Conservation (phyloP, 37 sponge, comb jelly and placozoan species). For the Aplysina aerophoba region DNA sequence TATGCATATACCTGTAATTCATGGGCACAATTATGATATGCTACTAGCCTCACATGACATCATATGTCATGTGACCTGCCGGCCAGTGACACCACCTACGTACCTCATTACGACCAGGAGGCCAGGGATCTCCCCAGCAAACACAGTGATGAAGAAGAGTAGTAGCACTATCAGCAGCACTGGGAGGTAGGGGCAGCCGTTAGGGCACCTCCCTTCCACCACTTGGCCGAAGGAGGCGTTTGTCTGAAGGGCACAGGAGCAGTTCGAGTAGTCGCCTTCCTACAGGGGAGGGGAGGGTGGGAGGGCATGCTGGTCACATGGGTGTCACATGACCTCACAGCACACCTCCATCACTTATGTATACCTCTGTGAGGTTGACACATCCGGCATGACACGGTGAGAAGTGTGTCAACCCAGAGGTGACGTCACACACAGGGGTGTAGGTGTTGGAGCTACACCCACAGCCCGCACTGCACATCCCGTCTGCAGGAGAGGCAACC, state of each 20-base stretch:
- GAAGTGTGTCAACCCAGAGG: conserved; percentile 32
- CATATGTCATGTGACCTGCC: background rate
- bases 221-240: background rate
- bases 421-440: conserved; percentile 4
- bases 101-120: conserved; percentile 34
- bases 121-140: conserved; percentile 25
- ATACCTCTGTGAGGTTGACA: conserved; percentile 17
- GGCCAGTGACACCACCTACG: background rate
- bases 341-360: background rate
- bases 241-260: background rate
- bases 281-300: background rate
- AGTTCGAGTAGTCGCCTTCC: background rate
- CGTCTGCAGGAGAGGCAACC: background rate
- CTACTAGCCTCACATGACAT: background rate
- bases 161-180: background rate
- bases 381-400: conserved; percentile 50
- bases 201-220: conserved; percentile 26
- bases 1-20: too few relatives aligned
- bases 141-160: background rate
- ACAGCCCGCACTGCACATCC: background rate
- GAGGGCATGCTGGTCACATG: background rate
- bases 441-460: conserved; percentile 18
- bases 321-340: conserved; percentile 5
- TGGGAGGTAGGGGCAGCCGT: conserved; percentile 9
- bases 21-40: background rate